phyloP scores from a whole-genome alignment of 2,113 vertebrate genomes.

The Epinephelus cyanopodus region DNA sequence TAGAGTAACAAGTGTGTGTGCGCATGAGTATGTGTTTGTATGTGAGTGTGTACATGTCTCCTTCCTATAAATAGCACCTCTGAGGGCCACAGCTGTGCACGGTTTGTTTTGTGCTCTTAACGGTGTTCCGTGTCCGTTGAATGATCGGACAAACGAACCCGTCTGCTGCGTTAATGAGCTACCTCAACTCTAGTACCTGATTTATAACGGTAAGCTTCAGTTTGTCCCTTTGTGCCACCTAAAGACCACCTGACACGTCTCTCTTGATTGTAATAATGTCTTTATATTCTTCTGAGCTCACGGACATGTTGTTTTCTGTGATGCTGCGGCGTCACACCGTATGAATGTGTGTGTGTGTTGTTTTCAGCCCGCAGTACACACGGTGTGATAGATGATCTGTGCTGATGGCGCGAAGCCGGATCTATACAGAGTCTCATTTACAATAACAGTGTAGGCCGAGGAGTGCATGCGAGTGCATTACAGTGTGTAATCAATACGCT shows the following conservation, averaged over 20 bases:
- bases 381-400: conserved; percentile 69
- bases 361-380: not conserved
- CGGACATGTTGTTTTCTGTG: conserved; percentile 13
- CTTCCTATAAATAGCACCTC: conserved; percentile 50
- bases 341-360: conserved; percentile 37
- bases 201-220: conserved; percentile 29
- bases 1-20: conserved; percentile 39
- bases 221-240: conserved; percentile 22
- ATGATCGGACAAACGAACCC: conserved; percentile 18
- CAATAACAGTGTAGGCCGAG: conserved; percentile 68
- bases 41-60: conserved; percentile 17
- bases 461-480: conserved; percentile 77
- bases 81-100: conserved; percentile 42
- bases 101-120: conserved; percentile 28
- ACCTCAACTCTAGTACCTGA: conserved; percentile 24
- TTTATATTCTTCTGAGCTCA: conserved; percentile 11
- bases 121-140: conserved; percentile 15
- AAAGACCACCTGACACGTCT: conserved; percentile 26
- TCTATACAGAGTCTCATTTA: conserved; percentile 76
- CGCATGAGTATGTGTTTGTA: not conserved
- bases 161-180: conserved; percentile 42
- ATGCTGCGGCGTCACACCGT: not conserved
- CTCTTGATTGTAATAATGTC: conserved; percentile 36
- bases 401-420: conserved; percentile 63
- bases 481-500: conserved; percentile 75